Percentiles rank a stretch among this genome's conserved stretches.
phyloP scores from a whole-genome alignment of 2,888 invertebrate genomes.

The Drosophila colorata region DNA sequence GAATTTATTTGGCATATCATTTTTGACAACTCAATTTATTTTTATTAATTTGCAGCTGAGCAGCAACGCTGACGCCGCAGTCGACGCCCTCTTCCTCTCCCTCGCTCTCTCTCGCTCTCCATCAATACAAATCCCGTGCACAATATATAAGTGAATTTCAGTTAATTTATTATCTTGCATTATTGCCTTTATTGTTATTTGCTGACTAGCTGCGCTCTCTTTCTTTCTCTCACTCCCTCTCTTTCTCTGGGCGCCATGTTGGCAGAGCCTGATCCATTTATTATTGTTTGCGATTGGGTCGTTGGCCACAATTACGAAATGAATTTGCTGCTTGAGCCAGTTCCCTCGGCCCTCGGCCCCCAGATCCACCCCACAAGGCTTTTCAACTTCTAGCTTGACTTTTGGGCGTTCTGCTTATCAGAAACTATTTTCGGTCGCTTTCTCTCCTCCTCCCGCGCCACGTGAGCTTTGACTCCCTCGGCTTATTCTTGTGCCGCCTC shows the following conservation, averaged over 20 bases:
- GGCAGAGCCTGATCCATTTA: slow-evolving; percentile 51
- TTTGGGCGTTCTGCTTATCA: slow-evolving; percentile 41
- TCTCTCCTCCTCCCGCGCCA: slow-evolving; percentile 3
- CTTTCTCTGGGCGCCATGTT: slow-evolving; percentile 30
- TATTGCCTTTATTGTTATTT: slow-evolving; percentile 81
- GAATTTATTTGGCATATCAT: slow-evolving; percentile 85
- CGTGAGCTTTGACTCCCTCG: slow-evolving; percentile 42
- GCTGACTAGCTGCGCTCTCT: slow-evolving; percentile 43
- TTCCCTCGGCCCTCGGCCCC: slow-evolving; percentile 16
- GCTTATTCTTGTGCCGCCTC: slow-evolving; percentile 20
- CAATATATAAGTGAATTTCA: slow-evolving; percentile 82
- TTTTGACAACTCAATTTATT: slow-evolving; percentile 86
- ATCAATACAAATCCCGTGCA: slow-evolving; percentile 41
- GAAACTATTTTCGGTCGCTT: slow-evolving; percentile 43
- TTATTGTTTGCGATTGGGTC: slow-evolving; percentile 73
- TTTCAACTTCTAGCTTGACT: background rate
- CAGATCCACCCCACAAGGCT: no score
- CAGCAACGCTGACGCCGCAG: slow-evolving; percentile 46
- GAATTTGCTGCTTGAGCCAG: slow-evolving; percentile 72
- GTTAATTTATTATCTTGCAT: slow-evolving; percentile 84
- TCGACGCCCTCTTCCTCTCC: slow-evolving; percentile 4
- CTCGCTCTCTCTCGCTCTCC: background rate
- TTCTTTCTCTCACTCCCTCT: slow-evolving; percentile 14
- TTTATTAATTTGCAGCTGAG: slow-evolving; percentile 85
- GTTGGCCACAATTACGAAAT: slow-evolving; percentile 83